Base-by-base conservation (phyloP, 2,797 vertebrate genomes). In the Gymnothorax javanicus region DNA sequence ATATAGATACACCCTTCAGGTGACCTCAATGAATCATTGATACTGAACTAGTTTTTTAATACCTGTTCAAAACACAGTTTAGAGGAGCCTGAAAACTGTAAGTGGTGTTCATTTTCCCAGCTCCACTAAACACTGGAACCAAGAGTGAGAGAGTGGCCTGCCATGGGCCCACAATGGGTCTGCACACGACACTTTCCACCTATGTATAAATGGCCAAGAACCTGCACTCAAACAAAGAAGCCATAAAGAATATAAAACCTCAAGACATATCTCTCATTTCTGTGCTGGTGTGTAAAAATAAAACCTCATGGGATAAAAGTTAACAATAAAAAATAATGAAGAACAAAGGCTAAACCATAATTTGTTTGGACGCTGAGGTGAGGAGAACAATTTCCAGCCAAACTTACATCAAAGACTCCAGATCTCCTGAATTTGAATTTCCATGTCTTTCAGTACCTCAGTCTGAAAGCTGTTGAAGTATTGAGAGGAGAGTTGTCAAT, bases 401-500 rank as follows among this genome's bases (percentile, higher is more conserved):
- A 88, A 91, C 91, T 90, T 85, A 94, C 94, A 94, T 95, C 94
- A 95, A 95, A 95, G 94, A 90, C 90, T 86, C 88, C 84, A 62
- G 17, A 79, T 94, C 94, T 95, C 94, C 90, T 79, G 91, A 92
- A 93, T 92, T 91, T 83, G 91, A 93, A 94, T 3, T 82, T 75
- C 69, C n/a, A n/a, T 69, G 20, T 57, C 84, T 77, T 75, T 15
- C 90, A 91, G 88, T 88, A 82, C 85, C 83, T 73, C 85, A 89
- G 88, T 58, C 69, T 88, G 88, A 81, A 86, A 75, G 54, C 81
- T 54, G 56, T 86, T n/a, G 79, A 50, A 93, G 91, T 93, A 86
- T 93, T 88, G 85, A 90, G 88, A 86, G 91, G 90, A 93, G 91
- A 90, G 92, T 92, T 92, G 91, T 83, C 83, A 5, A 23, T 60